Evolutionary conservation across 2,888 invertebrate species (phyloP), one percentile per base, ranked within the genome.

Genomic region (Xanthia togata): DNA sequence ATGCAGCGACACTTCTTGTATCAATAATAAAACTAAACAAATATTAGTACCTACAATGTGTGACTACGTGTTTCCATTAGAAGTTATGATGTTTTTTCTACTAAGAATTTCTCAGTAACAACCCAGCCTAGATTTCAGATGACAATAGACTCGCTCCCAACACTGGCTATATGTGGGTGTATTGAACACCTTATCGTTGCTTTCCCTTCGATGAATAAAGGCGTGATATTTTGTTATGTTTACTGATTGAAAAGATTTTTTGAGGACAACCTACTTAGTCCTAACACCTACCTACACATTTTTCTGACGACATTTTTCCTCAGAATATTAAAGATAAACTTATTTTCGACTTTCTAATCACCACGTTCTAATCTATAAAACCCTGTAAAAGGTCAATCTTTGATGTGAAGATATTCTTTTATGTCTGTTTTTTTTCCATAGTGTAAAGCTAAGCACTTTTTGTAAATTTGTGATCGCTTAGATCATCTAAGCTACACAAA

Each of bases 341-440:
- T 44, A 26, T 20, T 50, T 50, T 50, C 1, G 8, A 69, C 35
- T 53, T 69, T 77, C 53, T 60, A 35, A 77, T 78, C 78, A 55
- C 38, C 60, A 70, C 76, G 70, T 70, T 62, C 20, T 47, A 53
- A 77, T 78, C 78, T 70, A 14, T 9, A 1, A 76, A 50, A 53
- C 41, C 12, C 41, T 44, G 11, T 41, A 4, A 55, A 53, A 59
- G 35, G 68, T 53, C 41, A 68, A 67, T n/a, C 14, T 26, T 53
- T 23, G 8, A 55, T 69, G 44, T 26, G 4, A 1, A 60, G 12
- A 55, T 77, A 14, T 50, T 76, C 12, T 31, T 68, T 59, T 31
- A 50, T 4, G 14, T 5, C n/a, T 14, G 20, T 0, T 12, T 12
- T 38, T 55, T 71, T n/a, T 35, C 4, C 6, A n/a, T 23, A 1